A percentile compares a stretch with the other conserved stretches of the same genome.
Evolutionary conservation across 2,113 vertebrate species (phyloP).

Genomic region (Carollia perspicillata): DNA sequence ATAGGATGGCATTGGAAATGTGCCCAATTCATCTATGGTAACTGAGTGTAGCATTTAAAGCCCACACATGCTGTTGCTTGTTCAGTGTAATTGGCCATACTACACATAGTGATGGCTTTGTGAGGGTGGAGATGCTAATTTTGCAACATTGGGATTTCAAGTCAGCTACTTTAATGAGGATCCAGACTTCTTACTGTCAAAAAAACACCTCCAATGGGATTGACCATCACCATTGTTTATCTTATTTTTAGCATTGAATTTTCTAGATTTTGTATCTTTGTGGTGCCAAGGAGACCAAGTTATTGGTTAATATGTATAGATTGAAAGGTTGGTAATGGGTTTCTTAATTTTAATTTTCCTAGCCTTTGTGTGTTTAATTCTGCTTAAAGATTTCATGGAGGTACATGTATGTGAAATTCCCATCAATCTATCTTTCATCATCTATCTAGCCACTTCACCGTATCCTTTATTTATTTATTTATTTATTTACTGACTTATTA

Average conservation of each 20-base stretch:
- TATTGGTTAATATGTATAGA: background rate
- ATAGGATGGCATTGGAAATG: background rate
- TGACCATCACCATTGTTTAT: constrained; percentile 22
- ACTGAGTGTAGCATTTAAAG: constrained; percentile 46
- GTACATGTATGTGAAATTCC: background rate
- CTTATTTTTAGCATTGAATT: background rate
- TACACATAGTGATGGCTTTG: constrained; percentile 7
- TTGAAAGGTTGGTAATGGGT: background rate
- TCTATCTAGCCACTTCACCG: too few relatives aligned
- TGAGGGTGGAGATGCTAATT: constrained; percentile 58
- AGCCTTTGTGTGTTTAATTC: background rate
- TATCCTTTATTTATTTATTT: background rate
- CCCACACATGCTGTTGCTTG: constrained; percentile 44
- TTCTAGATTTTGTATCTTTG: background rate
- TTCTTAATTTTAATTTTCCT: constrained; percentile 17
- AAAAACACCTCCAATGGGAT: constrained; percentile 21
- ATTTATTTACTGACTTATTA: background rate
- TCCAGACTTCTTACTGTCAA: constrained; percentile 1
- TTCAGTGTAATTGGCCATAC: constrained; percentile 53
- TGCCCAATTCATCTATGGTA: constrained; percentile 33
- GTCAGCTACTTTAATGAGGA: constrained; percentile 54
- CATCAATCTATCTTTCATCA: background rate
- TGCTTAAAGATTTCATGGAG: constrained; percentile 14
- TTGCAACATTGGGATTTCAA: constrained; percentile 32
- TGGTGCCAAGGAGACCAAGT: background rate